These are phyloP conservation scores for Nannoperca obscura DNA, from an alignment of 2,797 vertebrate genomes.

Conservation along the genomic window DNA sequence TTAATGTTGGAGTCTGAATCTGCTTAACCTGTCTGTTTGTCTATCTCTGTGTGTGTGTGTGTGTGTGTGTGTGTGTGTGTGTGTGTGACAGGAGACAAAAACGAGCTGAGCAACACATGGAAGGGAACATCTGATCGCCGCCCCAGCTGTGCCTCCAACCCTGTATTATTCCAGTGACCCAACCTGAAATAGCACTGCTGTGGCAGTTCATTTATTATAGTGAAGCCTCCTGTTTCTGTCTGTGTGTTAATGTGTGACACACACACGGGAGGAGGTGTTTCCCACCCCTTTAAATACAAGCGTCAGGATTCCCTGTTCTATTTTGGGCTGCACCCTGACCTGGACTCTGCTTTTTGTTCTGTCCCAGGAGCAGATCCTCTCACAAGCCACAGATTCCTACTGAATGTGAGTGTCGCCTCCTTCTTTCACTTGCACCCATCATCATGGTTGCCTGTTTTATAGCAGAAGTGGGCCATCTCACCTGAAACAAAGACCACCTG, in stretches of 20 bases:
- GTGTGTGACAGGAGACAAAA: conserved; percentile 68
- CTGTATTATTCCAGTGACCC: conserved; percentile 76
- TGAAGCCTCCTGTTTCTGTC: conserved; percentile 54
- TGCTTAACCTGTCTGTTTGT: conserved; percentile 19
- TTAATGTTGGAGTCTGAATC: conserved; percentile 10
- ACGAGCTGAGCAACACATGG: conserved; percentile 61
- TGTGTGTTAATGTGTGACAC: conserved; percentile 18
- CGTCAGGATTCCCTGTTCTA: conserved; percentile 74
- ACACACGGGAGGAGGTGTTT: conserved; percentile 57
- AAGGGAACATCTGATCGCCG: conserved; percentile 69
- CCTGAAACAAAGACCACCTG: not conserved
- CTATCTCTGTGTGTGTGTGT: conserved; percentile 23
- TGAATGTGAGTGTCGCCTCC: not conserved
- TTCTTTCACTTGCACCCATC: not conserved
- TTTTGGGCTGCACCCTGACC: conserved; percentile 48
- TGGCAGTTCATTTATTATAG: conserved; percentile 80
- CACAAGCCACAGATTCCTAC: not conserved
- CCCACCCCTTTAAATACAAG: conserved; percentile 65
- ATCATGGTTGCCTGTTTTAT: not conserved
- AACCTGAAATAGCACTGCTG: conserved; percentile 75
- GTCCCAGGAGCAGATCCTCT: not conserved
- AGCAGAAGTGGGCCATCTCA: not conserved
- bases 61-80: conserved; percentile 28
- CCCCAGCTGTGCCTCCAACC: conserved; percentile 66
- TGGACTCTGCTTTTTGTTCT: conserved; percentile 17